phyloP scores from a whole-genome alignment of 2,888 invertebrate species.

The Chaetogeoica ovagalla region DNA sequence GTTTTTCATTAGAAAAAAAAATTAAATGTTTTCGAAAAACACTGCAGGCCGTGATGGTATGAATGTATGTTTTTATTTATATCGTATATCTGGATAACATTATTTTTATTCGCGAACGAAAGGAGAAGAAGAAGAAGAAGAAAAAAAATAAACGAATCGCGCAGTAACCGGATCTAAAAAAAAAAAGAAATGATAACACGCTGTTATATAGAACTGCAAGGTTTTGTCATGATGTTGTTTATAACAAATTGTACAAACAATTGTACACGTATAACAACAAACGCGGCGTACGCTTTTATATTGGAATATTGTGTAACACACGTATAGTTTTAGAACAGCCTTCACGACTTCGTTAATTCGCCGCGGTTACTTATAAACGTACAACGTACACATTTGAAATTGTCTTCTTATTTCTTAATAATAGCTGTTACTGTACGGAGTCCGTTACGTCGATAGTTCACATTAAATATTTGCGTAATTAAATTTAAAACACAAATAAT shows the following conservation, averaged over 20 bases:
- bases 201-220: background rate
- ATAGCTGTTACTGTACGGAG: background rate
- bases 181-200: conserved; percentile 9
- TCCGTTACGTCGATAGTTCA: background rate
- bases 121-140: background rate
- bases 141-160: too few species aligned
- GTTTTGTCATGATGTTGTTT: conserved; percentile 37
- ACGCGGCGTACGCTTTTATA: background rate
- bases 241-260: conserved; percentile 35
- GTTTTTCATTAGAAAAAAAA: too few species aligned
- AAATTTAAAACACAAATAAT: background rate
- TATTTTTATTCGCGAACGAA: conserved; percentile 13
- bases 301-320: conserved; percentile 22
- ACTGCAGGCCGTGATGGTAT: background rate
- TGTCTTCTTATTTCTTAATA: background rate
- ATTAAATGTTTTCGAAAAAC: background rate
- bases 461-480: background rate
- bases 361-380: background rate
- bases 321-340: conserved; percentile 5
- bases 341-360: conserved; percentile 31
- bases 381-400: background rate
- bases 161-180: conserved; percentile 39
- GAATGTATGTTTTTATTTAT: conserved; percentile 17
- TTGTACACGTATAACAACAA: conserved; percentile 10
- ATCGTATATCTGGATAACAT: conserved; percentile 12